phyloP scores from a whole-genome alignment of 2,888 invertebrate species.

The Rhagonycha lutea region DNA sequence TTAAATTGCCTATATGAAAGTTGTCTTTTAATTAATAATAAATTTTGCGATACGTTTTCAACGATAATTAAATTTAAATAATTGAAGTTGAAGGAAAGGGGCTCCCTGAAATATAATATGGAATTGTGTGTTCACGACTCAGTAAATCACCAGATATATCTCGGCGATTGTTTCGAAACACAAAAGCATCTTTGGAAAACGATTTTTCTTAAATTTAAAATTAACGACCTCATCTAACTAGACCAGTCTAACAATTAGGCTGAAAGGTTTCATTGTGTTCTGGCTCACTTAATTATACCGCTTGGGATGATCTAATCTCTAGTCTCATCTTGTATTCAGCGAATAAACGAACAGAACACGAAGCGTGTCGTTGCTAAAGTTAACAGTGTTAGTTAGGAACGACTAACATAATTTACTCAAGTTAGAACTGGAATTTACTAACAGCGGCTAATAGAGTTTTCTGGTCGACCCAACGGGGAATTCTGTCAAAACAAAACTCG shows the following conservation, averaged over 20 bases:
- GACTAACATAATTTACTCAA: constrained; percentile 27
- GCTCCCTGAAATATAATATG: not conserved
- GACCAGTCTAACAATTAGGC: constrained; percentile 17
- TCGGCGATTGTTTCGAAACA: not conserved
- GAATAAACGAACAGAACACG: constrained; percentile 27
- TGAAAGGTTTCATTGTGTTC: constrained; percentile 28
- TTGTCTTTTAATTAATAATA: not conserved
- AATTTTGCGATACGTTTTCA: not conserved
- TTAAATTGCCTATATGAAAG: not conserved
- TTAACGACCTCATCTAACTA: constrained; percentile 6
- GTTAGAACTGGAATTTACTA: constrained; percentile 27
- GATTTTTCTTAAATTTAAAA: constrained; percentile 10
- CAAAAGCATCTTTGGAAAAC: not conserved
- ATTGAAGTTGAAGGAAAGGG: not conserved
- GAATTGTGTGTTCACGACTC: not conserved
- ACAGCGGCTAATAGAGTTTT: constrained; percentile 25
- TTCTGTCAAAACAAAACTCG: constrained; percentile 20
- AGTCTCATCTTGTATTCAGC: constrained; percentile 24
- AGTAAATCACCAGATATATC: not conserved
- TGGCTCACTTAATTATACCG: constrained; percentile 25
- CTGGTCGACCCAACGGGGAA: constrained; percentile 23
- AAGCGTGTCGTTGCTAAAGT: constrained; percentile 26
- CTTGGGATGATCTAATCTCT: constrained; percentile 28
- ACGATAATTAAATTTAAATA: not conserved
- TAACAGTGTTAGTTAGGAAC: constrained; percentile 25